These are phyloP conservation scores for Pherbina coryleti DNA, from an alignment of 2,888 invertebrate genomes.

Conservation along the genomic window DNA sequence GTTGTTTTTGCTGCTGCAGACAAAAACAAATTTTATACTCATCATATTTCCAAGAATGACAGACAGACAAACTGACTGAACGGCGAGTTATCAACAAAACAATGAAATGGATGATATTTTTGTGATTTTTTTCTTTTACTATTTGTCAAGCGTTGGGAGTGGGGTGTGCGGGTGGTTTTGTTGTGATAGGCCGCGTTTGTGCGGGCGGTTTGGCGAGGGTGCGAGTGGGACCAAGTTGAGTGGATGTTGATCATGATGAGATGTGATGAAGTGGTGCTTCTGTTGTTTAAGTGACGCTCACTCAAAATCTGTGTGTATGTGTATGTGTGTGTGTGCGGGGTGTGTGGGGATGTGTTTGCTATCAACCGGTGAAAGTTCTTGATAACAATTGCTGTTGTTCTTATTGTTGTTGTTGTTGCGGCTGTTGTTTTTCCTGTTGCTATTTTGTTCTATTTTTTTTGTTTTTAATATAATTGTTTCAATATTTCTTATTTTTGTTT, in stretches of 20 bases:
- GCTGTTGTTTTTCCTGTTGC: constrained; percentile 5
- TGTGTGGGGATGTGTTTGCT: not conserved
- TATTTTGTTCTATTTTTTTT: constrained; percentile 17
- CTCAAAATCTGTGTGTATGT: not conserved
- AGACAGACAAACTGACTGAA: not conserved
- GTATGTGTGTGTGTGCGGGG: constrained; percentile 25
- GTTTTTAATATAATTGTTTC: constrained; percentile 19
- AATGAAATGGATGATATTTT: constrained; percentile 1
- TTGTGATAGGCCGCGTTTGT: not conserved
- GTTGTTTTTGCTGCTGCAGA: not conserved
- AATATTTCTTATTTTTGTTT: not conserved
- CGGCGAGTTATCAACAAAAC: constrained; percentile 24
- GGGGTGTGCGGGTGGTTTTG: not conserved
- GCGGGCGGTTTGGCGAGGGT: not conserved
- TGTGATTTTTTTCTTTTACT: not conserved
- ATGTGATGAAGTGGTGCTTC: not conserved
- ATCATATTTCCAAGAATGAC: constrained; percentile 27
- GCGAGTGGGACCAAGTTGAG: not conserved
- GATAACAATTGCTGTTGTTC: constrained; percentile 20
- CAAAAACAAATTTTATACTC: constrained; percentile 2
- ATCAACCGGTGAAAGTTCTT: constrained; percentile 30
- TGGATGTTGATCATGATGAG: not conserved
- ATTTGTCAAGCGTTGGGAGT: not conserved
- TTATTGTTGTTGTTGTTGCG: constrained; percentile 15
- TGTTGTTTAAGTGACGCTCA: not conserved